A percentile compares a stretch with the other conserved stretches of the same genome.
Conservation (phyloP, 2,113 vertebrate species). For the Australoheros scitulus region DNA sequence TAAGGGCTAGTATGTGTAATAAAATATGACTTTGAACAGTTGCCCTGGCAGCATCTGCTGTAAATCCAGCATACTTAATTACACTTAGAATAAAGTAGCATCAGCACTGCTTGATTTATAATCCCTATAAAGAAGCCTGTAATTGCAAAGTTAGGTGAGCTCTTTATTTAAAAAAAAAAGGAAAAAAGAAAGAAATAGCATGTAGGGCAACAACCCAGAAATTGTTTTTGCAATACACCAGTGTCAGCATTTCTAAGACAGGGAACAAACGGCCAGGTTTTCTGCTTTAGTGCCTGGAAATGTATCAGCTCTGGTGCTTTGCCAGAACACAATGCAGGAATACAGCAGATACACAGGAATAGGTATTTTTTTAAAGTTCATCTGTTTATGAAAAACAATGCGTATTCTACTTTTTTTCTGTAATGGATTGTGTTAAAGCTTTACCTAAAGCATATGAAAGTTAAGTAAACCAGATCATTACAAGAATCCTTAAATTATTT, state of each 20-base stretch:
- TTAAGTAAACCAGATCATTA: not conserved
- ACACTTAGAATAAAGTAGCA: conserved; percentile 17
- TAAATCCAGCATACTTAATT: conserved; percentile 1
- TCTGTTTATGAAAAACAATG: not conserved
- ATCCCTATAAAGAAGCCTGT: not conserved
- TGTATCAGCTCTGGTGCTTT: conserved; percentile 25
- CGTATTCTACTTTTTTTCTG: not conserved
- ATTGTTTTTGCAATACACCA: conserved; percentile 24
- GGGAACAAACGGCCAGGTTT: conserved; percentile 34
- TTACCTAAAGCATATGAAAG: not conserved
- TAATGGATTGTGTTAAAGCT: not conserved
- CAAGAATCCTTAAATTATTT: not conserved
- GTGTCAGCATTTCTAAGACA: conserved; percentile 51
- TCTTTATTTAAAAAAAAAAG: conserved; percentile 34
- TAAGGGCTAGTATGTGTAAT: not conserved
- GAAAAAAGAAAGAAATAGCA: conserved; percentile 4
- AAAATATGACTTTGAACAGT: not conserved
- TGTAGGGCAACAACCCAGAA: conserved; percentile 31
- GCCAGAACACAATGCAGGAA: conserved; percentile 32
- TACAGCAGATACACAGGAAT: not conserved
- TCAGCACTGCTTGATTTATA: conserved; percentile 29
- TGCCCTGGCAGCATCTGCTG: not conserved
- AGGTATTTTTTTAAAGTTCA: not conserved
- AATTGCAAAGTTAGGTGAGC: conserved; percentile 7
- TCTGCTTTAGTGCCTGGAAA: not conserved